Percentiles rank a stretch among this genome's conserved stretches.
These are phyloP conservation scores for Myxocyprinus asiaticus DNA, from an alignment of 2,113 vertebrate species.

Conservation along the genomic window DNA sequence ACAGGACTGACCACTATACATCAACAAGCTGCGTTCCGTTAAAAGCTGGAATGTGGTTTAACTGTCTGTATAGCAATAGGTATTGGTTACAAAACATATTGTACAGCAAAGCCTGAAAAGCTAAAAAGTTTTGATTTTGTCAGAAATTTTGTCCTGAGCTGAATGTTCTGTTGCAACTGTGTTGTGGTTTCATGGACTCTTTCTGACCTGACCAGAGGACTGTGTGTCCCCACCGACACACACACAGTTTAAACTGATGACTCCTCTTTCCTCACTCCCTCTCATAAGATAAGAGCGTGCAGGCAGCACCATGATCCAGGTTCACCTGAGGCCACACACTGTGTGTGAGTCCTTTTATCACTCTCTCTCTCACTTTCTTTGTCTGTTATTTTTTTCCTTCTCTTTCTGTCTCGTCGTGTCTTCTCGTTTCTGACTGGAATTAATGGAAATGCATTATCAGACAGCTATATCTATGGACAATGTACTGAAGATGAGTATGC, in stretches of 20 bases:
- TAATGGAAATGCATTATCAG: conserved; percentile 41
- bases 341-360: conserved; percentile 19
- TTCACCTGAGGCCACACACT: conserved; percentile 40
- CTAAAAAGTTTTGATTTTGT: too few relatives aligned
- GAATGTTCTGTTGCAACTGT: conserved; percentile 11
- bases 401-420: not conserved
- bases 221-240: not conserved
- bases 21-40: conserved; percentile 20
- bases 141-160: not conserved
- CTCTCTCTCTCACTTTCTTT: not conserved
- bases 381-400: not conserved
- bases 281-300: conserved; percentile 41
- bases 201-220: conserved; percentile 17
- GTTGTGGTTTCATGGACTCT: conserved; percentile 8
- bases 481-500: conserved; percentile 22
- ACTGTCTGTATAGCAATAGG: conserved; percentile 12
- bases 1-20: not conserved
- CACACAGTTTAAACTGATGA: conserved; percentile 26
- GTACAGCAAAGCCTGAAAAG: too few relatives aligned
- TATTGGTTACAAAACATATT: not conserved
- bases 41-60: conserved; percentile 23
- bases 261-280: conserved; percentile 43
- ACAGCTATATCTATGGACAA: conserved; percentile 7
- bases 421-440: conserved; percentile 35
- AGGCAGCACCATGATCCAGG: conserved; percentile 14